Base-by-base conservation (phyloP, 2,888 invertebrate genomes). In the Laothoe populi region DNA sequence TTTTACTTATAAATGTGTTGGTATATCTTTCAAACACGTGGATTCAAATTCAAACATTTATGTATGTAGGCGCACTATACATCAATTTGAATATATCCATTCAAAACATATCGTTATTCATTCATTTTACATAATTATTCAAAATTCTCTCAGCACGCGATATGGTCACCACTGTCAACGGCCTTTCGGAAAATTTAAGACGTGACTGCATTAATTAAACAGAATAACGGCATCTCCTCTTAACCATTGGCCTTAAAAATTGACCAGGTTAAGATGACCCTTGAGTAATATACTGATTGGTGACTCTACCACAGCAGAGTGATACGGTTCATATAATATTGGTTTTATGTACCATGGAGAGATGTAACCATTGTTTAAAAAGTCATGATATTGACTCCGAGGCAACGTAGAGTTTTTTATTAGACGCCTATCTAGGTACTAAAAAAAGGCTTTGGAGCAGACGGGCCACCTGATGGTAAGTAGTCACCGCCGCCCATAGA, bases 141-240 rank as follows among this genome's bases (percentile, higher is more conserved):
- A 65, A 68, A 59, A 45, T 59, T 59, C 38, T 58, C 19, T 44
- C n/a, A 26, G 31, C 49, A 59, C 35, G 24, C 42, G 26, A 21
- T 7, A 26, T 13, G 4, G 19, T 59, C 58, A 61, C 64, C 67
- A 65, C 63, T 65, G 63, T 66, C 64, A 68, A 71, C 66, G 69
- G 66, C 63, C 63, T 59, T 64, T 65, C 61, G 64, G 66, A 61
- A 61, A 61, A 61, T 61, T 61, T 42, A 61, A 53, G 60, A 61
- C 60, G 82, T 83, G 86, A 82, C 81, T 83, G 77, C 73, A 77
- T 85, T 85, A 84, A 85, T 87, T 86, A 86, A 83, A 82, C 77
- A 74, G 77, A 74, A 75, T 79, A 84, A 83, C 83, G 80, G 84
- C 67, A 75, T 75, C 69, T 73, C 69, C 66, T 71, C 62, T 62